These are phyloP conservation scores for Pollimyrus isidori DNA, from an alignment of 2,113 vertebrate species.

Conservation along the genomic window DNA sequence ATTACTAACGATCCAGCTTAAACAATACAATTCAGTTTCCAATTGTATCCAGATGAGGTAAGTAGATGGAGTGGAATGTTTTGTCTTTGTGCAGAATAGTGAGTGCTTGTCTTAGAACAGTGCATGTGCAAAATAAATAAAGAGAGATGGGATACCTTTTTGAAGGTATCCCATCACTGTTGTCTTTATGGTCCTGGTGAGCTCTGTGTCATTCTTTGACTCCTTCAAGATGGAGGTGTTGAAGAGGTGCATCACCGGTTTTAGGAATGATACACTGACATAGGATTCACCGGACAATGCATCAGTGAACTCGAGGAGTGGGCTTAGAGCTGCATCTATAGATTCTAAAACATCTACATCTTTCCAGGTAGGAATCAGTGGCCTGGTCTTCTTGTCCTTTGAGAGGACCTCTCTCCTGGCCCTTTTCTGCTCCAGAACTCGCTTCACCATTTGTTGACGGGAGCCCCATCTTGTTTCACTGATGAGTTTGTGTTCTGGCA, in stretches of 20 bases:
- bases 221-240: not conserved
- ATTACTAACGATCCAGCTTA: no score
- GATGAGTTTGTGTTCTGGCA: not conserved
- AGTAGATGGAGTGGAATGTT: no score
- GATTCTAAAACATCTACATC: not conserved
- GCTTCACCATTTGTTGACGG: not conserved
- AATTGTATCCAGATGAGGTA: no score
- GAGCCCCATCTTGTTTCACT: not conserved
- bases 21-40: no score
- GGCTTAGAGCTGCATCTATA: not conserved
- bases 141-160: not conserved
- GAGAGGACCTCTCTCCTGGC: not conserved
- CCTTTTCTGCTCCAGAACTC: slow-evolving; percentile 5
- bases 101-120: no score
- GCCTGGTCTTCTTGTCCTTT: not conserved
- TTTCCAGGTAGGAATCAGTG: not conserved
- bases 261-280: not conserved
- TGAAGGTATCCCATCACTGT: slow-evolving; percentile 1
- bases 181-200: slow-evolving; percentile 5
- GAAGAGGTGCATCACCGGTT: not conserved
- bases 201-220: not conserved
- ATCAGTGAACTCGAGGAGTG: not conserved
- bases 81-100: no score
- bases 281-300: not conserved
- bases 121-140: no score